A percentile compares a stretch with the other conserved stretches of the same genome.
These are phyloP conservation scores for Phacellophora camtschatica DNA, from an alignment of 30 jellyfish, hydroid and myxozoan species.

Conservation along the genomic window DNA sequence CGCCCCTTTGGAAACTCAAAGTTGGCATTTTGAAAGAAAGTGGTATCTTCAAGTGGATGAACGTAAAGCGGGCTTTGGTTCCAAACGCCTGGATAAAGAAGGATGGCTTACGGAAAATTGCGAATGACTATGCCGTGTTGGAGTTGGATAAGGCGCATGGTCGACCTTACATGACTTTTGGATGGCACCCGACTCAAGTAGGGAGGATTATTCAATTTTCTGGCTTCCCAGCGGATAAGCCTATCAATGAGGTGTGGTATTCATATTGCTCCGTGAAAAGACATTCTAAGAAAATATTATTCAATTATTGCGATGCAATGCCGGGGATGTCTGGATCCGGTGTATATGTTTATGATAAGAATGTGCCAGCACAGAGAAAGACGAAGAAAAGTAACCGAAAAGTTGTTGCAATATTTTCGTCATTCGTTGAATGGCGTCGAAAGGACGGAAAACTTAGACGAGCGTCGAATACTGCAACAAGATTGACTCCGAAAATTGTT, in stretches of 20 bases:
- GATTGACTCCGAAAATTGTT: conserved; percentile 75
- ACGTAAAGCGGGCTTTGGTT: conserved; percentile 60
- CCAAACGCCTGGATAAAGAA: conserved; percentile 78
- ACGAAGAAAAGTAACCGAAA: conserved; percentile 29
- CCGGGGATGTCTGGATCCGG: conserved; percentile 99
- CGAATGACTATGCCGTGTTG: conserved; percentile 88
- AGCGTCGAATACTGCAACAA: conserved; percentile 80
- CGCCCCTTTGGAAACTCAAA: conserved; percentile 61
- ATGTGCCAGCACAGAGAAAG: not conserved
- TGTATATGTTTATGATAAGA: conserved; percentile 75
- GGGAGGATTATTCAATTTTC: conserved; percentile 70
- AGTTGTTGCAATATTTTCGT: conserved; percentile 83
- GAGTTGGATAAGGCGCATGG: conserved; percentile 77
- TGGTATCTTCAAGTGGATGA: conserved; percentile 82
- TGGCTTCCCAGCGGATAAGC: conserved; percentile 93
- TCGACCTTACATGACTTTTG: conserved; percentile 69
- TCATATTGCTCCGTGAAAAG: conserved; percentile 64
- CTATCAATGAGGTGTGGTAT: conserved; percentile 83
- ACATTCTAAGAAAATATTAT: conserved; percentile 50
- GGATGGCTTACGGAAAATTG: conserved; percentile 31
- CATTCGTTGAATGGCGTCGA: conserved; percentile 44
- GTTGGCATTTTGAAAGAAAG: conserved; percentile 70
- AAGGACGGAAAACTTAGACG: conserved; percentile 25
- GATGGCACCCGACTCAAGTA: conserved; percentile 31
- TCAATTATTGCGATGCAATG: conserved; percentile 79